phyloP scores from a whole-genome alignment of 2,797 vertebrate species.

The Pipistrellus pygmaeus region DNA sequence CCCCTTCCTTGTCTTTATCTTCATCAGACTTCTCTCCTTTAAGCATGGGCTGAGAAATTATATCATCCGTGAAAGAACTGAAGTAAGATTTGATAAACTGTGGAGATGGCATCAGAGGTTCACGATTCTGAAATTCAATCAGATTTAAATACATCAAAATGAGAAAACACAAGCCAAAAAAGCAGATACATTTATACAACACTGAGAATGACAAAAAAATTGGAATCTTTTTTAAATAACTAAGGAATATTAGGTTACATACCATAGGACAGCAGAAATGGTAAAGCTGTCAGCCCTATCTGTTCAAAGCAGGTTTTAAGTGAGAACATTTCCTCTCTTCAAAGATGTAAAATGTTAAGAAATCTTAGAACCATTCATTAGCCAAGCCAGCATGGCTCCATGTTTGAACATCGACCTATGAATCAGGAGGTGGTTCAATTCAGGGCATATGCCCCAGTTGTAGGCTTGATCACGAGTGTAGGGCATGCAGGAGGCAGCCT shows the following conservation, averaged over 20 bases:
- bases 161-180: conserved; percentile 42
- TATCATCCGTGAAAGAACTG: conserved; percentile 99
- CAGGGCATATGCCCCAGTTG: no score
- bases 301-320: conserved; percentile 10
- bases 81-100: conserved; percentile 99
- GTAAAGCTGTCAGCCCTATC: neutral
- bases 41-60: conserved; percentile 97
- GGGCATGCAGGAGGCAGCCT: no score
- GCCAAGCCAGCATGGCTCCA: no score
- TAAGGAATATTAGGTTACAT: conserved; percentile 15
- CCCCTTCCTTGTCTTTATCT: conserved; percentile 99
- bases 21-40: conserved; percentile 99
- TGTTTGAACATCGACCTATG: no score
- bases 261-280: neutral
- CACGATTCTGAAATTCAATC: conserved; percentile 93
- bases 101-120: conserved; percentile 99
- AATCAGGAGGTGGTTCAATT: no score
- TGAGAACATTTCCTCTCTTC: neutral
- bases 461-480: no score
- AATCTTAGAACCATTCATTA: neutral
- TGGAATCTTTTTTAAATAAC: conserved; percentile 40
- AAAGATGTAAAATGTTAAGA: conserved; percentile 12
- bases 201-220: conserved; percentile 10
- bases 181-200: conserved; percentile 27
- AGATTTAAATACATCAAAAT: conserved; percentile 61